phyloP scores from a whole-genome alignment of 2,888 invertebrate genomes.

The Agriopis marginaria region DNA sequence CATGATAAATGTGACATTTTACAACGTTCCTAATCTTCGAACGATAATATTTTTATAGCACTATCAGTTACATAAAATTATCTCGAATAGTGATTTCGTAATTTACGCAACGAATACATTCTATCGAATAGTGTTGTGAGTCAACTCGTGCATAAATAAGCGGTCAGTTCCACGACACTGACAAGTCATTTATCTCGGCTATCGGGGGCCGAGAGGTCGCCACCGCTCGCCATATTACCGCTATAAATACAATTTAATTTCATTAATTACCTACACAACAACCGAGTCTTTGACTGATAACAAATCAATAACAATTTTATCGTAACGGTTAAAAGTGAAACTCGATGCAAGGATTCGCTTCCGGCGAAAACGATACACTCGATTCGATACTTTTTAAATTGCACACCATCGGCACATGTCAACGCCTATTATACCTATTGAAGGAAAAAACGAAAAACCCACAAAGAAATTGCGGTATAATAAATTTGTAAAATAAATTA shows the following conservation, averaged over 20 bases:
- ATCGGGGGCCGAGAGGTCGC: conserved; percentile 72
- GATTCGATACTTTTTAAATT: conserved; percentile 64
- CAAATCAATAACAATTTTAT: conserved; percentile 60
- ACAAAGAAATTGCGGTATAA: conserved; percentile 78
- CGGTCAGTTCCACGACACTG: conserved; percentile 81
- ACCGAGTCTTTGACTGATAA: conserved; percentile 83
- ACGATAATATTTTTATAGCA: conserved; percentile 65
- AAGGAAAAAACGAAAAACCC: conserved; percentile 65
- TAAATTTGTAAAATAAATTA: conserved; percentile 82
- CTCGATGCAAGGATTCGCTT: conserved; percentile 66
- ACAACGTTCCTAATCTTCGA: conserved; percentile 63
- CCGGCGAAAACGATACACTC: conserved; percentile 55
- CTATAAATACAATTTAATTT: conserved; percentile 83
- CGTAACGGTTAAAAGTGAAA: conserved; percentile 73
- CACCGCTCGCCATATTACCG: conserved; percentile 65
- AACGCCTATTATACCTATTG: conserved; percentile 79
- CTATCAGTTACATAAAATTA: conserved; percentile 58
- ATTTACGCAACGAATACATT: conserved; percentile 45
- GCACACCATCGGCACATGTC: conserved; percentile 78
- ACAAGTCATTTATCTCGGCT: conserved; percentile 63
- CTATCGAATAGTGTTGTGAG: conserved; percentile 47
- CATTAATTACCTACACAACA: conserved; percentile 76
- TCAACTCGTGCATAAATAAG: conserved; percentile 66
- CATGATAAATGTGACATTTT: conserved; percentile 77
- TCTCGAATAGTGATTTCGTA: conserved; percentile 62